Evolutionary conservation across 2,797 vertebrate species (phyloP).

Genomic region (Lutra lutra): DNA sequence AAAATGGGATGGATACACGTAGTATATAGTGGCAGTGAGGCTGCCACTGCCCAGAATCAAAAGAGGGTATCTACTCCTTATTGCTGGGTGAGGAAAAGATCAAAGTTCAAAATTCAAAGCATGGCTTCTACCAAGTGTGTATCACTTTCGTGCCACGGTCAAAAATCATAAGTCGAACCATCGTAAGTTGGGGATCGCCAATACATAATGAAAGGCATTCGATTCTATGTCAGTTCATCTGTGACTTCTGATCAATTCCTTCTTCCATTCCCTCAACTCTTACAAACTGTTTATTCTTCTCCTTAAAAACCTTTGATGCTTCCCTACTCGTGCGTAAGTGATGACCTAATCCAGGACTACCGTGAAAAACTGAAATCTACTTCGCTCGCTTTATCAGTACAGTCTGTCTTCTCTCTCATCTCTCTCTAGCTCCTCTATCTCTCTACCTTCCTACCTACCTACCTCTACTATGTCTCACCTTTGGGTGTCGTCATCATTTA

Average conservation of each 20-base stretch:
- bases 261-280: neutral
- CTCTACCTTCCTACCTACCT: neutral
- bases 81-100: neutral
- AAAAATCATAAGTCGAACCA: neutral
- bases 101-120: neutral
- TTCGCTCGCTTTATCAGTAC: neutral
- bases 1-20: neutral
- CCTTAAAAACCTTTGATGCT: neutral
- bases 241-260: neutral
- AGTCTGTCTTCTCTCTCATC: fast-evolving
- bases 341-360: neutral
- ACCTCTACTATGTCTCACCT: neutral
- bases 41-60: neutral
- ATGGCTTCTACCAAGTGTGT: neutral
- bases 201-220: fast-evolving
- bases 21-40: neutral
- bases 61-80: neutral
- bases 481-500: neutral
- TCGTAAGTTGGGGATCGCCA: neutral
- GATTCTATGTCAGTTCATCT: fast-evolving
- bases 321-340: neutral
- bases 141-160: neutral
- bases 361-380: neutral
- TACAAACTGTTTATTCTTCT: neutral
- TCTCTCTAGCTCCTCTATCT: neutral